phyloP scores from a whole-genome alignment of 2,797 vertebrate genomes.

The Sciurus carolinensis region DNA sequence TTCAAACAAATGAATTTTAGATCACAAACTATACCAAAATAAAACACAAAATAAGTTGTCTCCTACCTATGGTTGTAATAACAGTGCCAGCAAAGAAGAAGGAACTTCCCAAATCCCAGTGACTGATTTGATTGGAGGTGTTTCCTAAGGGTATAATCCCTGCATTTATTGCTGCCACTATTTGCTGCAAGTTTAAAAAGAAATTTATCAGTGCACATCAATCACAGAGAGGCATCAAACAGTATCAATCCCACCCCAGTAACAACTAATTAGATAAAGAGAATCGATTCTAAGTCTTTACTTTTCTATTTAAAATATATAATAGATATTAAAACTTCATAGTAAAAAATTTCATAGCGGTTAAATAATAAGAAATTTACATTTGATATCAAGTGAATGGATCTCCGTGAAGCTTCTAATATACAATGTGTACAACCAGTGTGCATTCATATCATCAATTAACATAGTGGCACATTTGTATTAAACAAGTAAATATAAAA shows the following conservation, averaged over 20 bases:
- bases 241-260: slow-evolving; percentile 58
- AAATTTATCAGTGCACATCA: slow-evolving; percentile 89
- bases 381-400: neutral
- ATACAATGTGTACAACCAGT: neutral
- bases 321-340: slow-evolving; percentile 34
- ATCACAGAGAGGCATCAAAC: slow-evolving; percentile 78
- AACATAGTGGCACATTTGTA: neutral
- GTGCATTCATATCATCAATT: neutral
- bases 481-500: slow-evolving; percentile 2
- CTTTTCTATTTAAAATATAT: slow-evolving; percentile 47
- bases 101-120: slow-evolving; percentile 99
- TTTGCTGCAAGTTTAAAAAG: slow-evolving; percentile 94
- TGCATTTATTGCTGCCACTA: slow-evolving; percentile 96
- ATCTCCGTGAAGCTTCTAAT: neutral
- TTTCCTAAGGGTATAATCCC: slow-evolving; percentile 98
- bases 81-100: slow-evolving; percentile 99
- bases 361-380: slow-evolving; percentile 22
- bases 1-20: slow-evolving; percentile 82
- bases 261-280: slow-evolving; percentile 25
- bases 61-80: slow-evolving; percentile 99
- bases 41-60: slow-evolving; percentile 87
- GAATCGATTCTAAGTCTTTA: neutral
- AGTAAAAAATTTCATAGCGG: neutral
- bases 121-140: slow-evolving; percentile 95
- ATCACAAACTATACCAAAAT: slow-evolving; percentile 77